These are phyloP conservation scores for Scomber scombrus DNA, from an alignment of 2,113 vertebrate genomes.

Conservation along the genomic window DNA sequence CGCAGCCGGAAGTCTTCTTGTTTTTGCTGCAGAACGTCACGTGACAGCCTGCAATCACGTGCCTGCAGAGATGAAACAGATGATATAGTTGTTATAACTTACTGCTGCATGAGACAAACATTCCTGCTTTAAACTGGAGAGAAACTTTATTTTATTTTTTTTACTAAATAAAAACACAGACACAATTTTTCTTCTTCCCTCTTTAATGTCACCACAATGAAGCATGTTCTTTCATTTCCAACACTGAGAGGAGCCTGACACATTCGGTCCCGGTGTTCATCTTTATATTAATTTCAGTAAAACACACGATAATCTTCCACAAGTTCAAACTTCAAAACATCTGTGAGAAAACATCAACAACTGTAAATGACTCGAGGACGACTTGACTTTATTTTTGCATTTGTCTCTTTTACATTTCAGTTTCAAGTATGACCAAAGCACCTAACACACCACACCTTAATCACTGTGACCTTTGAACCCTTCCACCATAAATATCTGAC, in stretches of 20 bases:
- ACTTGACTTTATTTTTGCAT: background rate
- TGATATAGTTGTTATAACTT: background rate
- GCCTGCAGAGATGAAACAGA: background rate
- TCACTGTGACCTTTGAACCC: background rate
- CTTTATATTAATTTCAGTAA: background rate
- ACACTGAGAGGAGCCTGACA: background rate
- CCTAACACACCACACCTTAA: too few relatives aligned
- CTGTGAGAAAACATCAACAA: background rate
- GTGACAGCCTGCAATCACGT: slow-evolving; percentile 9
- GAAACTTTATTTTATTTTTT: background rate
- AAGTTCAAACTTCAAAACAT: too few relatives aligned
- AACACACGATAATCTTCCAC: background rate
- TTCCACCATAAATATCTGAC: background rate
- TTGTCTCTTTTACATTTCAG: background rate
- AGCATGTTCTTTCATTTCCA: too few relatives aligned
- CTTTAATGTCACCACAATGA: slow-evolving; percentile 15
- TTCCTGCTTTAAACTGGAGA: too few relatives aligned
- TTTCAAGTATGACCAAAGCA: background rate
- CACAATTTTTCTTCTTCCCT: background rate
- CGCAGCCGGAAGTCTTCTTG: too few relatives aligned
- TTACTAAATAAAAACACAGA: background rate
- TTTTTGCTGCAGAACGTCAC: background rate
- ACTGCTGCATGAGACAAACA: background rate
- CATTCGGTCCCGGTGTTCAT: background rate
- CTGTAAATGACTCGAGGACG: background rate